These are phyloP conservation scores for Schizopygopsis malacanthus DNA, from an alignment of 2,797 vertebrate genomes.

Conservation along the genomic window DNA sequence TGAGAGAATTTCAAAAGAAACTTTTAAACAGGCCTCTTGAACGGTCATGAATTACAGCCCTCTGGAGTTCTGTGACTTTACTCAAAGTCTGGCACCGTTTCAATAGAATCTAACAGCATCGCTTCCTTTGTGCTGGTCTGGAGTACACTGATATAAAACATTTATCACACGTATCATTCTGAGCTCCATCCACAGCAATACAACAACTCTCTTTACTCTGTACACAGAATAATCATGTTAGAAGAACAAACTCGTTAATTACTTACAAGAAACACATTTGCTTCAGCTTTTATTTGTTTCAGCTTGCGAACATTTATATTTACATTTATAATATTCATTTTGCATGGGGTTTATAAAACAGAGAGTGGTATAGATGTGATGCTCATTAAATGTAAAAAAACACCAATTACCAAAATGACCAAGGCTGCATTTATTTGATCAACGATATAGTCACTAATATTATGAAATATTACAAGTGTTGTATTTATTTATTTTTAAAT, in stretches of 20 bases:
- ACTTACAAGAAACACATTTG: not conserved
- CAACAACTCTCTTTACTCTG: not conserved
- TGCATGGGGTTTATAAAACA: not conserved
- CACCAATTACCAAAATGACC: not conserved
- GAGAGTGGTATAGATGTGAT: not conserved
- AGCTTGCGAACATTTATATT: not conserved
- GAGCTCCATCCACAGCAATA: constrained; percentile 34
- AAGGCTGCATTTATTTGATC: not conserved
- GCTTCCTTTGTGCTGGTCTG: constrained; percentile 39
- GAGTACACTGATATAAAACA: constrained; percentile 57
- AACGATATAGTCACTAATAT: not conserved
- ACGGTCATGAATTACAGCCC: constrained; percentile 26
- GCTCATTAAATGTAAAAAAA: not conserved
- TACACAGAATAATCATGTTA: constrained; percentile 14
- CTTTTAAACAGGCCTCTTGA: constrained; percentile 21
- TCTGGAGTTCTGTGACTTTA: constrained; percentile 10
- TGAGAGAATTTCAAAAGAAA: not conserved
- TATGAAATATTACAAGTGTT: not conserved
- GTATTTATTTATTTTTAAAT: not conserved
- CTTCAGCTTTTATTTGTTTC: not conserved
- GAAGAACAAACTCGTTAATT: not conserved
- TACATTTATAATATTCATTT: not conserved
- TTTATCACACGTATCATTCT: constrained; percentile 53
- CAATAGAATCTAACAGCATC: constrained; percentile 34
- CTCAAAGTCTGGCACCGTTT: constrained; percentile 27